Evolutionary conservation across 2,797 vertebrate species (phyloP), one percentile per base, ranked within the genome.

Genomic region (Nannoperca obscura): DNA sequence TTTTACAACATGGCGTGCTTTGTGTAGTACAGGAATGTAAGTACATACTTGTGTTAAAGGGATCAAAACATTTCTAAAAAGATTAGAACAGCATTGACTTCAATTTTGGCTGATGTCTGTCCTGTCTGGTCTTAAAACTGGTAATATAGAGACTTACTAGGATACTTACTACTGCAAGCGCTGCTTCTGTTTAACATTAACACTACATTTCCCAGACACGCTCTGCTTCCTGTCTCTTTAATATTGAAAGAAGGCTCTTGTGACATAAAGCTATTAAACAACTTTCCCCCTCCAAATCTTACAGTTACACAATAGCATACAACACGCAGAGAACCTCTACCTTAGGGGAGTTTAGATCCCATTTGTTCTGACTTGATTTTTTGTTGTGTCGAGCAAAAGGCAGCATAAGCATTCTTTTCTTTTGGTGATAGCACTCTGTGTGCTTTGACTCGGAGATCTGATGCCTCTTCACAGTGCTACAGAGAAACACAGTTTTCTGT

Each of bases 361-460:
- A 47, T 59, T 59, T 47, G 42, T 70, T 78, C 17, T 27, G 46
- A 73, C 46, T 64, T 74, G 46, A 73, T 38, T 64, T 74, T 61
- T 47, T 71, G 36, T 49, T 47, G 24, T 19, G 15, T 61, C 3
- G 1, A 63, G 42, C 30, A 55, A n/a, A 68, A 73, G 44, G 50
- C 36, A 27, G 55, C 30, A 7, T 19, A 30, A 19, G 70, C 74
- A 70, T 58, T 57, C 11, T 66, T 72, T 62, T 75, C 57, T 75
- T 74, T 67, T 60, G 46, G 67, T 78, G 61, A 67, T 49, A 24
- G 50, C 24, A 3, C 46, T 60, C 46, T 24, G n/a, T 66, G 76
- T 54, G 66, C 68, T 79, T 32, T 74, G 66, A 63, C 73, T 58
- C 59, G 9, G 30, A 84, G 72, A 82, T 88, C 67, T 82, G 65